Evolutionary conservation across 1,140 invertebrate species (phyloP).

Genomic region (Zaprionus gabonicus): DNA sequence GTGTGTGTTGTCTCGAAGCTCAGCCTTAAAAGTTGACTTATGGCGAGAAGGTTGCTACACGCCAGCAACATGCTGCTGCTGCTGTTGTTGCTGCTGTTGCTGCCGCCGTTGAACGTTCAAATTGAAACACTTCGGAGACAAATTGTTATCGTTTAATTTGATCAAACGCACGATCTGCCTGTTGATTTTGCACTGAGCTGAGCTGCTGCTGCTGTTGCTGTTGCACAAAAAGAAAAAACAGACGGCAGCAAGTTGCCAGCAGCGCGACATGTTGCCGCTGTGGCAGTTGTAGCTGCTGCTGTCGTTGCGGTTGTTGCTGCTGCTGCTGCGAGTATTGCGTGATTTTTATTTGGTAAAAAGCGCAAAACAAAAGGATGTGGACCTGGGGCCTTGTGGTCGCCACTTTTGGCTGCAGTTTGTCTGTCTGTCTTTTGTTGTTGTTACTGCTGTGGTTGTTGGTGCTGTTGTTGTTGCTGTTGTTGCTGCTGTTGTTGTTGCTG

Average conservation of each 20-base stretch:
- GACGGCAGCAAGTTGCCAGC: constrained; percentile 22
- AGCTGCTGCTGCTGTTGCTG: constrained; percentile 2
- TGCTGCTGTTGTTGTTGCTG: constrained; percentile 23
- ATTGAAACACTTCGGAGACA: constrained; percentile 84
- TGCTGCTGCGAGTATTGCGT: constrained; percentile 64
- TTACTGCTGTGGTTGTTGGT: constrained; percentile 31
- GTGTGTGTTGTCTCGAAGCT: constrained; percentile 37
- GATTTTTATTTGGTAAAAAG: constrained; percentile 74
- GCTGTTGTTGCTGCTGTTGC: constrained; percentile 22
- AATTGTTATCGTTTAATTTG: constrained; percentile 85
- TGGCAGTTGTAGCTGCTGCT: constrained; percentile 25
- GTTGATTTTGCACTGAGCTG: constrained; percentile 66
- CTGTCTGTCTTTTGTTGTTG: constrained; percentile 6
- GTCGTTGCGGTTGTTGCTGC: constrained; percentile 43
- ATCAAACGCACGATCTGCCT: constrained; percentile 83
- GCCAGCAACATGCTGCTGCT: constrained; percentile 67
- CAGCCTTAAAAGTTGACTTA: constrained; percentile 74
- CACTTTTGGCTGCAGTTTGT: constrained; percentile 27
- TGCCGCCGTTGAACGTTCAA: constrained; percentile 59
- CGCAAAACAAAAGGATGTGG: constrained; percentile 69
- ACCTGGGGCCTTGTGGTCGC: constrained; percentile 48
- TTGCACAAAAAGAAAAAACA: neutral
- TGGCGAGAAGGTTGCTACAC: constrained; percentile 62
- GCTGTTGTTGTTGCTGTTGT: constrained; percentile 17
- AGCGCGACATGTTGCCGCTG: constrained; percentile 61